These are phyloP conservation scores for Neolamprologus modestus DNA, from an alignment of 2,113 vertebrate species.

Conservation along the genomic window DNA sequence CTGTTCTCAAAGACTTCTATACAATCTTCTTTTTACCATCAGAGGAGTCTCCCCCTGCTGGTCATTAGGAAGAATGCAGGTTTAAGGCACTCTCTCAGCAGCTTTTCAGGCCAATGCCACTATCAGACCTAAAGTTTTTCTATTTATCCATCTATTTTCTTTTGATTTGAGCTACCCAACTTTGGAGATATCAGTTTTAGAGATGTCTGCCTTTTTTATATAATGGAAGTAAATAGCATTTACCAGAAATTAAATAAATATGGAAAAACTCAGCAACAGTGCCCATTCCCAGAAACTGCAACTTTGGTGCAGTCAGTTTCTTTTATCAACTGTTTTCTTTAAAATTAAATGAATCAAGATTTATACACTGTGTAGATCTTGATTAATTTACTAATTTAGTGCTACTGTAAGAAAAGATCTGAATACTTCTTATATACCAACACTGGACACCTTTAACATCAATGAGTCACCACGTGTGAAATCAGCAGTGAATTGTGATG, in stretches of 20 bases:
- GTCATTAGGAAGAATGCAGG: not conserved
- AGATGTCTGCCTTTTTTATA: not conserved
- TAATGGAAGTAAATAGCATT: not conserved
- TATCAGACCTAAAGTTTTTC: not conserved
- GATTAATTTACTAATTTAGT: not conserved
- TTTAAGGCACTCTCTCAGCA: too few relatives aligned
- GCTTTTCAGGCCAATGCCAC: not conserved
- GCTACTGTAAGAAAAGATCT: not conserved
- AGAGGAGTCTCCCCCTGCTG: not conserved
- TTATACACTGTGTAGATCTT: fast-evolving
- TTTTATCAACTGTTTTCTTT: not conserved
- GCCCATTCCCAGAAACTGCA: fast-evolving
- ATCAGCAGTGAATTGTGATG: not conserved
- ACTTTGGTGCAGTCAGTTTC: not conserved
- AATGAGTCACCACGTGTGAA: not conserved
- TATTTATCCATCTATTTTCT: not conserved
- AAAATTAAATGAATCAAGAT: not conserved
- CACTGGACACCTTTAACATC: not conserved
- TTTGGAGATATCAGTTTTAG: not conserved
- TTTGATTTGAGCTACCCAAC: not conserved
- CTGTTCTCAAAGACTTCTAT: not conserved
- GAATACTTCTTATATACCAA: not conserved
- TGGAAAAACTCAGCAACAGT: fast-evolving
- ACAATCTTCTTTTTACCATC: not conserved
- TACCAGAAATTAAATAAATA: not conserved